These are phyloP conservation scores for Clivina fossor DNA, from an alignment of 2,888 invertebrate species.

Conservation along the genomic window DNA sequence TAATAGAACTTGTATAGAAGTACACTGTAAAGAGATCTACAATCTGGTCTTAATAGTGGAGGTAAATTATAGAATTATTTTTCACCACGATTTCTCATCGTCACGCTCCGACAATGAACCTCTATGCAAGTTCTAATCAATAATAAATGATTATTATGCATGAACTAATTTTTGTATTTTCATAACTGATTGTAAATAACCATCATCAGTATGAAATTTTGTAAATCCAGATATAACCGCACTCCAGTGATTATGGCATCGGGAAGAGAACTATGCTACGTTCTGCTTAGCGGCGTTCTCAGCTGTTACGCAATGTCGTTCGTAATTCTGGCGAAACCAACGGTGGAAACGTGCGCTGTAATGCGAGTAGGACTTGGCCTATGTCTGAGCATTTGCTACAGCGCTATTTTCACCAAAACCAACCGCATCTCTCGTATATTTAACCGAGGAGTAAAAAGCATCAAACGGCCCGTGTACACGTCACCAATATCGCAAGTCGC, in stretches of 20 bases:
- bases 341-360: slow-evolving; percentile 64
- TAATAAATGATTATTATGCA: too few relatives aligned
- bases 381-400: slow-evolving; percentile 72
- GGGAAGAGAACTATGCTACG: slow-evolving; percentile 75
- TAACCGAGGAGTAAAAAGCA: slow-evolving; percentile 68
- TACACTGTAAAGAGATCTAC: too few relatives aligned
- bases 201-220: too few relatives aligned
- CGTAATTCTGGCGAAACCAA: slow-evolving; percentile 68
- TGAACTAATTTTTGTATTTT: too few relatives aligned
- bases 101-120: too few relatives aligned
- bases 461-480: slow-evolving; percentile 72
- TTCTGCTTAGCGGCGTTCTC: slow-evolving; percentile 69
- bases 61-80: too few relatives aligned
- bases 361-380: slow-evolving; percentile 70
- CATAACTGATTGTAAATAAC: too few relatives aligned
- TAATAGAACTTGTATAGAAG: too few relatives aligned
- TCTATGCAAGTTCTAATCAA: too few relatives aligned
- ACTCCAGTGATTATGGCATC: slow-evolving; percentile 79
- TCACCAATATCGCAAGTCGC: slow-evolving; percentile 74
- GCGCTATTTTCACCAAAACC: slow-evolving; percentile 74
- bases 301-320: slow-evolving; percentile 69
- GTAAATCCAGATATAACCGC: slow-evolving; percentile 44
- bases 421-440: slow-evolving; percentile 75
- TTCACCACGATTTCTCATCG: too few relatives aligned
- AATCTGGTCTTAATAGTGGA: too few relatives aligned